These are phyloP conservation scores for Oscarella lobularis DNA, from an alignment of 37 sponge, comb jelly and placozoan genomes.

Conservation along the genomic window DNA sequence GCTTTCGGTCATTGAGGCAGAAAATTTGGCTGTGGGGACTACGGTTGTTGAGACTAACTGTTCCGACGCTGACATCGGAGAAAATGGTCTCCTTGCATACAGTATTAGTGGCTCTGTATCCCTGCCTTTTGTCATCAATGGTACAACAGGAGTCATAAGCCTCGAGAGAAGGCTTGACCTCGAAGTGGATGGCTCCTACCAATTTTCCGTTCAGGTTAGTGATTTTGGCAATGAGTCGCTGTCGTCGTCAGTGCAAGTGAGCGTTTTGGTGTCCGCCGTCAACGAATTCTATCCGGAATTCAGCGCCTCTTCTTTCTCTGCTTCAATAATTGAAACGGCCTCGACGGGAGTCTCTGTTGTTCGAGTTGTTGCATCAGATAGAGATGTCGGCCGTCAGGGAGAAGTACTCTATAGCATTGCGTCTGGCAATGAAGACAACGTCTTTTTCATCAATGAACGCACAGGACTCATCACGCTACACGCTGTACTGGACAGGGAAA, in stretches of 20 bases:
- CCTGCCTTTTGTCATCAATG: background rate
- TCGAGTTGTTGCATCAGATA: constrained; percentile 35
- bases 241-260: background rate
- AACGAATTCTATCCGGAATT: constrained; percentile 47
- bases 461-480: constrained; percentile 43
- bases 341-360: constrained; percentile 12
- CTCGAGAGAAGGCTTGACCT: background rate
- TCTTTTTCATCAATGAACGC: constrained; percentile 35
- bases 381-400: constrained; percentile 29
- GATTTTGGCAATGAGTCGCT: background rate
- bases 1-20: constrained; percentile 25
- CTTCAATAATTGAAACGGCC: constrained; percentile 24
- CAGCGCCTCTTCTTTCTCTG: constrained; percentile 15
- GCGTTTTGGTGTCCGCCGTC: background rate
- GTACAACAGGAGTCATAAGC: background rate
- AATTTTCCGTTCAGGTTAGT: background rate
- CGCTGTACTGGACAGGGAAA: constrained; percentile 42
- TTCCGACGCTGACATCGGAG: background rate
- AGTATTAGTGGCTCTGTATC: background rate
- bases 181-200: background rate
- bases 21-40: background rate
- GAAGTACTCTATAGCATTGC: constrained; percentile 30
- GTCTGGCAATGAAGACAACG: constrained; percentile 29
- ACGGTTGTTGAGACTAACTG: background rate
- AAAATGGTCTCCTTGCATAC: background rate